A percentile compares a stretch with the other conserved stretches of the same genome.
These are phyloP conservation scores for Accipiter virgatus DNA, from an alignment of 2,113 vertebrate species.

Conservation along the genomic window DNA sequence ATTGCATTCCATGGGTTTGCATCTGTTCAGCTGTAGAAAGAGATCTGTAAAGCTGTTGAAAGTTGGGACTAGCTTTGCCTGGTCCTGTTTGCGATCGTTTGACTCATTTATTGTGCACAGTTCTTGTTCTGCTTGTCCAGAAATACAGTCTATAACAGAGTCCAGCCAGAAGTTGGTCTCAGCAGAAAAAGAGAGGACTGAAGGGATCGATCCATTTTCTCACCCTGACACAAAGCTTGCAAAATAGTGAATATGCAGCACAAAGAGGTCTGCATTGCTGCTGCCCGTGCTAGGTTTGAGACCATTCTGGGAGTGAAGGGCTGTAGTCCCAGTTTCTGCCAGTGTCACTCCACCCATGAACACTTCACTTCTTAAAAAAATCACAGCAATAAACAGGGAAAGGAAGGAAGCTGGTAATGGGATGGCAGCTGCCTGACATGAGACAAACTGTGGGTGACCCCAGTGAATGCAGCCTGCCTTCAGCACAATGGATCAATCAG, in stretches of 20 bases:
- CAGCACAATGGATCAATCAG: neutral
- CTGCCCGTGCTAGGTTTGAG: neutral
- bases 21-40: neutral
- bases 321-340: neutral
- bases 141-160: neutral
- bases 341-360: neutral
- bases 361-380: neutral
- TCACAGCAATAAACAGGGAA: neutral
- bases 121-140: neutral
- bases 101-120: neutral
- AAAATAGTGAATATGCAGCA: fast-evolving
- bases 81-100: neutral
- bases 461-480: neutral
- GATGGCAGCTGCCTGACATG: neutral
- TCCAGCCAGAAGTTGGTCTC: neutral
- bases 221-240: neutral
- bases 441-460: neutral
- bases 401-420: neutral
- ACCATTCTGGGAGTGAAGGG: neutral
- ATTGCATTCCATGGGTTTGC: neutral
- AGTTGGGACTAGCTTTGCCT: neutral
- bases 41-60: neutral
- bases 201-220: neutral
- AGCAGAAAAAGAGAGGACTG: neutral
- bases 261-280: neutral